phyloP scores from a whole-genome alignment of 2,888 invertebrate genomes.

The Agrenia bidenticulata region DNA sequence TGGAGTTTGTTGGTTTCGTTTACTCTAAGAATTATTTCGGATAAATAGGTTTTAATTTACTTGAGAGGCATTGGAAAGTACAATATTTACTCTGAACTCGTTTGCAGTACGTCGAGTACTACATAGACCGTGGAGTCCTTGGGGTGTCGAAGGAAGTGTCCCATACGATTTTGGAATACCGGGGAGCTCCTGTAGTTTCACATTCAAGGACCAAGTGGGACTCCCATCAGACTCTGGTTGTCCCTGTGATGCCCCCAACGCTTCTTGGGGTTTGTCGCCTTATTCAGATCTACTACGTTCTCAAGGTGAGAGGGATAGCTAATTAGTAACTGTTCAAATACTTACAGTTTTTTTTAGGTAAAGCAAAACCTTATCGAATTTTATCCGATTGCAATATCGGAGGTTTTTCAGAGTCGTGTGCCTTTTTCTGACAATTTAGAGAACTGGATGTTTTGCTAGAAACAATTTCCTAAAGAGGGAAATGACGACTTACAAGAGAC shows the following conservation, averaged over 20 bases:
- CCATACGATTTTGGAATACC: conserved; percentile 70
- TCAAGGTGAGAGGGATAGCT: conserved; percentile 63
- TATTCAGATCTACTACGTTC: conserved; percentile 70
- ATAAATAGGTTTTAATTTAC: neutral
- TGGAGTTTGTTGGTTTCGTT: no score
- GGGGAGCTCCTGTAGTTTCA: conserved; percentile 66
- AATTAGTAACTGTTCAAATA: neutral
- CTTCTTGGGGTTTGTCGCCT: conserved; percentile 70
- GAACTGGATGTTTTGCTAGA: no score
- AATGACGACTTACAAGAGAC: neutral
- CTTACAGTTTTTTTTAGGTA: neutral
- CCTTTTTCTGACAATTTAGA: no score
- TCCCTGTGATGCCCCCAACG: conserved; percentile 75
- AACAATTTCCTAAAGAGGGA: neutral
- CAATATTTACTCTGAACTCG: no score
- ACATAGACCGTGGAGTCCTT: conserved; percentile 72
- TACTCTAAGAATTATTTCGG: neutral
- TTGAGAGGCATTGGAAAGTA: no score
- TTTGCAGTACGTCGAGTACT: conserved; percentile 72
- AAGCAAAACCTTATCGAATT: no score
- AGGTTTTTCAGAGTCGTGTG: no score
- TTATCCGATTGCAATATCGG: no score
- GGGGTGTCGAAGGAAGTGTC: conserved; percentile 70
- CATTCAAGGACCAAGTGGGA: conserved; percentile 67
- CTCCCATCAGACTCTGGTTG: conserved; percentile 65